Evolutionary conservation across 2,113 vertebrate species (phyloP), one percentile per base, ranked within the genome.

Genomic region (Centropus bengalensis): DNA sequence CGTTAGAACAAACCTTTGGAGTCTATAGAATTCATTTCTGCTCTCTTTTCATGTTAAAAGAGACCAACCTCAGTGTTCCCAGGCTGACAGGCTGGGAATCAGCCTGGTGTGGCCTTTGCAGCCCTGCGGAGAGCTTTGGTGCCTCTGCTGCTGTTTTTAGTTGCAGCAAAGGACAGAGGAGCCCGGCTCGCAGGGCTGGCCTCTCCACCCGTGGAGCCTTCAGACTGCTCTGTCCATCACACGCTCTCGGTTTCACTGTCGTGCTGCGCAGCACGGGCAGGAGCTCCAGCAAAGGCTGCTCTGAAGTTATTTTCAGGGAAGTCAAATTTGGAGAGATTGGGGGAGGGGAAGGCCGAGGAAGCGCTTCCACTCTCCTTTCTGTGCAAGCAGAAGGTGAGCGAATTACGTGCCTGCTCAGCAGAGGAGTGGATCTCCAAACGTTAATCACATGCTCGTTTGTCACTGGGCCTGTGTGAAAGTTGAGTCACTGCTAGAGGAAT

Each of bases 61-160:
- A 94, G 49, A 42, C 12, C 66, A 75, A 6, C 16, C 75, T 80
- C 60, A 52, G 44, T 64, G 14, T 67, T 86, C 82, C 85, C 85
- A 90, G 85, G 82, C 78, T 97, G 93, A 88, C 71, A 88, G 78
- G 87, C 51, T 0, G 49, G 68, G 85, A 78, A 90, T 95, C 76
- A 84, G 92, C 64, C 67, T 88, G 86, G 68, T 82, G 52, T 36
- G 54, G 76, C 45, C 80, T 88, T 68, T 66, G 74, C 64, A 81
- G 68, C 24, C 60, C n/a, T 6, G 14, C 5, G 3, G n/a, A 63
- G 44, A 33, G 54, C 55, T 45, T 83, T 52, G 3, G 6, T 79
- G 83, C 83, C 89, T 89, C 33, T 76, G 75, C 55, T 83, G 93
- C 87, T 71, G 75, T 47, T 94, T 56, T 52, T 86, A 83, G 78